Conservation (phyloP, 37 sponge, comb jelly and placozoan genomes). For the Halichondria panicea region DNA sequence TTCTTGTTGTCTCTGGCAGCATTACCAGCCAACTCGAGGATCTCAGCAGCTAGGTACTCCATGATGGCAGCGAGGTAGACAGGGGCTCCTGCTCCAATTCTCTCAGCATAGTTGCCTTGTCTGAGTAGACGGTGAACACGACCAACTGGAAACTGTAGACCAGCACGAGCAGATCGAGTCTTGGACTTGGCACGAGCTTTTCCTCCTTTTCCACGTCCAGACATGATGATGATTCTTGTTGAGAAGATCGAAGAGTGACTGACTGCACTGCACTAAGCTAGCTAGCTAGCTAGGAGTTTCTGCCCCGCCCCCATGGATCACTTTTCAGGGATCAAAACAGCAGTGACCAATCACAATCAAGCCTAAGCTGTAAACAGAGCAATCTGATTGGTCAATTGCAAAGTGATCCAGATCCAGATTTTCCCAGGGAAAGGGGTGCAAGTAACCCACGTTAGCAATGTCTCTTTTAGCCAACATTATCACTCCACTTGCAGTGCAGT, state of each 20-base stretch:
- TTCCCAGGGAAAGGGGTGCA: too few relatives aligned
- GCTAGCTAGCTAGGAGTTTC: not conserved
- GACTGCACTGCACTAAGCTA: too few relatives aligned
- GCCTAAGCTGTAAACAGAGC: not conserved
- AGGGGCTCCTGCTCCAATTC: constrained; percentile 97
- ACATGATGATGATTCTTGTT: too few relatives aligned
- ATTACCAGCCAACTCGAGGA: constrained; percentile 99
- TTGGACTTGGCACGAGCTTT: constrained; percentile 94
- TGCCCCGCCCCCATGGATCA: constrained; percentile 2
- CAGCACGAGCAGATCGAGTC: constrained; percentile 96
- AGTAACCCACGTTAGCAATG: too few relatives aligned
- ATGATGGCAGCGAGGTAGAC: constrained; percentile 99
- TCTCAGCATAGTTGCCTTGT: constrained; percentile 88
- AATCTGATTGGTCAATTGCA: constrained; percentile 35
- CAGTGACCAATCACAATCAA: constrained; percentile 45
- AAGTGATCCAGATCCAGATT: constrained; percentile 49
- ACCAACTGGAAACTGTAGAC: constrained; percentile 98
- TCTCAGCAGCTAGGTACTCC: constrained; percentile 98
- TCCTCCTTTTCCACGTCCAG: constrained; percentile 99
- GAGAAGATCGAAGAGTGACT: too few relatives aligned
- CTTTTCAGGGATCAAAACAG: constrained; percentile 28
- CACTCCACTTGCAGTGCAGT: too few relatives aligned
- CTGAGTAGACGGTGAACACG: constrained; percentile 95
- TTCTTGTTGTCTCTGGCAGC: constrained; percentile 99
- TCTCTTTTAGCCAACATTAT: too few relatives aligned